Conservation (phyloP, 2,888 invertebrate genomes). For the Apodemia zela region DNA sequence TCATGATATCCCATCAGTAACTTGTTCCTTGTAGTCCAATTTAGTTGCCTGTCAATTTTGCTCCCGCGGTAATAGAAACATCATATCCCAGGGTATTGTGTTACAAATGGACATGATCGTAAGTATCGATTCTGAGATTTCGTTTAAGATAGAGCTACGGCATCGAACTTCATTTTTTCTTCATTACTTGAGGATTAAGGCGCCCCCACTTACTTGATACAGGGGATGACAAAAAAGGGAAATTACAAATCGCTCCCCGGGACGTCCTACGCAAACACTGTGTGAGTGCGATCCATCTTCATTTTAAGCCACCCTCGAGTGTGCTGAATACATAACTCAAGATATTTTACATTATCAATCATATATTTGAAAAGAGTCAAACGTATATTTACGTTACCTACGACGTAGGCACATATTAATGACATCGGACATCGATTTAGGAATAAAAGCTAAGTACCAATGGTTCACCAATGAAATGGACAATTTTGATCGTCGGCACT, state of each 20-base stretch:
- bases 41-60: neutral
- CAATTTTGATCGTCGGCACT: too few relatives aligned
- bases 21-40: neutral
- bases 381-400: neutral
- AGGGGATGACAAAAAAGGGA: conserved; percentile 29
- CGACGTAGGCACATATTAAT: too few relatives aligned
- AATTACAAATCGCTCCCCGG: conserved; percentile 28
- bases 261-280: conserved; percentile 33
- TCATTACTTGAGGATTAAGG: conserved; percentile 26
- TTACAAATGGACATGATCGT: neutral
- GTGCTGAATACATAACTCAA: conserved; percentile 29
- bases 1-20: neutral
- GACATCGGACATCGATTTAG: neutral
- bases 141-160: neutral
- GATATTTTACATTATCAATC: conserved; percentile 20
- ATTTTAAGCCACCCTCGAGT: conserved; percentile 26
- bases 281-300: conserved; percentile 30
- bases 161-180: conserved; percentile 1
- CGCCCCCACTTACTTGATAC: conserved; percentile 18
- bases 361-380: conserved; percentile 1
- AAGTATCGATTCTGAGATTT: neutral
- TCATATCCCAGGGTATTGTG: neutral
- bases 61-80: neutral
- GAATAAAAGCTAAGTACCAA: too few relatives aligned
- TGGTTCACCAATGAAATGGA: too few relatives aligned